Base-by-base conservation (phyloP, 2,113 vertebrate genomes). In the Hypomesus transpacificus region DNA sequence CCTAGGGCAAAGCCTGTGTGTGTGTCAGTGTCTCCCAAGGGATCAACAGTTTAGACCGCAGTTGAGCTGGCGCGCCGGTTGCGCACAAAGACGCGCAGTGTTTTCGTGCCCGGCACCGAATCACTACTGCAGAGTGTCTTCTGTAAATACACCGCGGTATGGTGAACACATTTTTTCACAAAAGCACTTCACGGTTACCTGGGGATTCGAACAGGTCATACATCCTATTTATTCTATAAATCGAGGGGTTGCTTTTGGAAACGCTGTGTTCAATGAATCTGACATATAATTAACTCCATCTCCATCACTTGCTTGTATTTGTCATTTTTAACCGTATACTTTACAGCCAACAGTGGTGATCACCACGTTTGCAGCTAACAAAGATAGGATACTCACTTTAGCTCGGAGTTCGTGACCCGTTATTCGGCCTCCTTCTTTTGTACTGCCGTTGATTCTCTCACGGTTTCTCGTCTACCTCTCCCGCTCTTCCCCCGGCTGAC, bases 61-160 rank as follows among this genome's bases (percentile, higher is more conserved):
- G 80, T 74, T 82, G 68, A 79, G 80, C 78, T 26, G 70, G 76
- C 53, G 78, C 65, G 70, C 62, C 69, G 62, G 73, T 51, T 21
- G 71, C 75, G 82, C 86, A 91, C 91, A 92, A 91, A 92, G 90
- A 80, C 86, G 74, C 85, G 70, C 89, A 87, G 75, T 91, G 90
- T 92, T 77, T 82, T 11, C 24, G 56, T 66, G 74, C 73, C 75
- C 68, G 78, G 69, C 61, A 74, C 64, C 71, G 65, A 57, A 67
- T 68, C 64, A 26, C 57, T 14, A 51, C 78, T 50, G 54, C 21
- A 2, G 66, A 56, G 61, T 54, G 66, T 68, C 68, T 70, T 68
- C 54, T 63, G 66, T 66, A 80, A 82, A 82, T 69, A 85, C 70
- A 75, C 76, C 50, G 18, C 57, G 65, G 14, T 7, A 70, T 52